A percentile compares a stretch with the other conserved stretches of the same genome.
phyloP scores from a whole-genome alignment of 23 tunicate genomes.

The Styela clava region DNA sequence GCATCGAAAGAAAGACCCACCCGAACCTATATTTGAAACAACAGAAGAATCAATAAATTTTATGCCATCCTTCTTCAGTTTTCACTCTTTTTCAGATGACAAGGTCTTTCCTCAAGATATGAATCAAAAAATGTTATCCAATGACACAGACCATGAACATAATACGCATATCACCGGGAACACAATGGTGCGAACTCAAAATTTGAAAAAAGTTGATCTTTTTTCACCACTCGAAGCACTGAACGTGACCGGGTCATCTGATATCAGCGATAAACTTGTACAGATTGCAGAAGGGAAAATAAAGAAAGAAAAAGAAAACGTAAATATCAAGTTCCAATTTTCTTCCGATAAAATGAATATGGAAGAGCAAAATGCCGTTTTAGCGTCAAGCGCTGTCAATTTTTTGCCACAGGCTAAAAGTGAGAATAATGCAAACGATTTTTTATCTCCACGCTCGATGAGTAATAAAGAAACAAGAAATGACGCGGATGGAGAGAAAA shows the following conservation, averaged over 20 bases:
- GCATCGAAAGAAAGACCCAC: too few relatives aligned
- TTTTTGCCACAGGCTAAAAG: slow-evolving; percentile 11
- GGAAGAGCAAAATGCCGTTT: background rate
- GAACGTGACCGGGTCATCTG: background rate
- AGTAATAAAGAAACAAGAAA: slow-evolving; percentile 7
- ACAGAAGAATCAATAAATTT: background rate
- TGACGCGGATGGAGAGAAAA: background rate
- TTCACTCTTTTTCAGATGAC: background rate
- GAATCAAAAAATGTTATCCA: too few relatives aligned
- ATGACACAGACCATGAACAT: background rate
- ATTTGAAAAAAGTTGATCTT: background rate
- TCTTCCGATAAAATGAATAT: background rate
- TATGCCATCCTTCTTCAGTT: background rate
- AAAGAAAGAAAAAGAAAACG: background rate
- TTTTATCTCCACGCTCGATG: background rate
- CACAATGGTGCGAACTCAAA: background rate
- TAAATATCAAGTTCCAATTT: background rate
- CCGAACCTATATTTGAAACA: too few relatives aligned
- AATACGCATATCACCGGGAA: background rate
- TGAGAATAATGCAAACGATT: slow-evolving; percentile 3
- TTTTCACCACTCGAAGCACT: background rate
- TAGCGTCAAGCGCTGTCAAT: background rate
- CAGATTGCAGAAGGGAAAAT: background rate
- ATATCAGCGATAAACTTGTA: background rate
- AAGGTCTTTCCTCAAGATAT: background rate